phyloP scores from a whole-genome alignment of 2,797 vertebrate genomes.

The Lemur catta region DNA sequence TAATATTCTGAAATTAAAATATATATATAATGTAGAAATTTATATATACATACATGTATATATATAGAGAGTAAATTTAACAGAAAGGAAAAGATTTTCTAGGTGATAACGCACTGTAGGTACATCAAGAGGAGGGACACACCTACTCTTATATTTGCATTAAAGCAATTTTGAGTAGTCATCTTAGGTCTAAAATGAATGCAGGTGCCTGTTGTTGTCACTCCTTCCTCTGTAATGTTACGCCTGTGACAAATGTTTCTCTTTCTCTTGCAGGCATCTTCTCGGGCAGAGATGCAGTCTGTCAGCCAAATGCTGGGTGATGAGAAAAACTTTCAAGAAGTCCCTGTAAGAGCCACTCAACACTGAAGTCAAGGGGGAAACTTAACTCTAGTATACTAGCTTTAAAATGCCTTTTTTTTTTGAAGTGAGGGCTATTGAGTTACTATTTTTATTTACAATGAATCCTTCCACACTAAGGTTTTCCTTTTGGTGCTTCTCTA shows the following conservation, averaged over 20 bases:
- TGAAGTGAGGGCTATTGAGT: constrained; percentile 43
- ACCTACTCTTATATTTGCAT: neutral
- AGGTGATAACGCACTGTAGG: constrained; percentile 1
- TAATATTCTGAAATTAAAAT: too few species aligned
- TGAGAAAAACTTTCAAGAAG: constrained; percentile 48
- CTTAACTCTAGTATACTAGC: neutral
- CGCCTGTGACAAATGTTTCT: neutral
- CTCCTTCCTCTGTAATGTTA: neutral
- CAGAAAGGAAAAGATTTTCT: neutral
- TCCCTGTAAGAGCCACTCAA: constrained; percentile 33
- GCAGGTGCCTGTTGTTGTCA: neutral
- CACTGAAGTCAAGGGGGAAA: constrained; percentile 1
- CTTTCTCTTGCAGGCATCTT: constrained; percentile 77
- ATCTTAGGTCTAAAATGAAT: neutral
- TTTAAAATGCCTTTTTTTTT: constrained; percentile 57
- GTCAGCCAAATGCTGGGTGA: neutral
- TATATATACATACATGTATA: too few species aligned
- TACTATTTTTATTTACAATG: constrained; percentile 47
- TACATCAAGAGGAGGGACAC: neutral
- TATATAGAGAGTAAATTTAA: neutral
- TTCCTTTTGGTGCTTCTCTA: constrained; percentile 68
- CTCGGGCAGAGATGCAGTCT: constrained; percentile 2
- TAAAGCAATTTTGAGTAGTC: neutral
- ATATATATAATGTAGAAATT: too few species aligned
- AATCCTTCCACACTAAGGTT: constrained; percentile 51